phyloP scores from a whole-genome alignment of 2,797 vertebrate species.

The Pyrocephalus nanus region DNA sequence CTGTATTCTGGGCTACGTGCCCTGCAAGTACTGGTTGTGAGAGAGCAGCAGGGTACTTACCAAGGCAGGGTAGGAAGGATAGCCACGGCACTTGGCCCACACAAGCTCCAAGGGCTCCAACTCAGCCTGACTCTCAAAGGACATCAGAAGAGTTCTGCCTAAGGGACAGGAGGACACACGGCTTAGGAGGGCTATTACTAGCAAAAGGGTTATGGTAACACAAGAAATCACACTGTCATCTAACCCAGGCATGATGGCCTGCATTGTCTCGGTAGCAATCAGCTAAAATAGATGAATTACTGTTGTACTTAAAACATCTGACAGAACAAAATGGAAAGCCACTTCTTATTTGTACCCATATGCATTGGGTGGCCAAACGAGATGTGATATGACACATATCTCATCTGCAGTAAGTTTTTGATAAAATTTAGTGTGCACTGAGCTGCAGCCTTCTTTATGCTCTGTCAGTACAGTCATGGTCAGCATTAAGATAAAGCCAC shows the following conservation, averaged over 20 bases:
- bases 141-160: conserved; percentile 83
- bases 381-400: background rate
- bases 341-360: background rate
- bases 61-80: conserved; percentile 97
- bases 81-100: conserved; percentile 98
- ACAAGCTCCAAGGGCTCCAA: conserved; percentile 94
- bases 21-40: background rate
- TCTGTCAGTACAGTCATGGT: background rate
- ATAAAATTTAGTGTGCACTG: background rate
- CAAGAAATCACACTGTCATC: background rate
- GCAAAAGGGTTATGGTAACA: background rate
- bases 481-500: background rate
- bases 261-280: background rate
- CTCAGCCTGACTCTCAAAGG: conserved; percentile 84
- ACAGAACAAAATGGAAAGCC: background rate
- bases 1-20: background rate
- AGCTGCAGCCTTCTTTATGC: background rate
- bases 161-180: background rate
- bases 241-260: background rate
- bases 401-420: background rate
- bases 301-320: background rate
- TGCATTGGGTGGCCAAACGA: background rate
- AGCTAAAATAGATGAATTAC: background rate
- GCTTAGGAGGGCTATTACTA: background rate
- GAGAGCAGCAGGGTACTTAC: conserved; percentile 75